phyloP scores from a whole-genome alignment of 1,140 invertebrate species.

The Apocrypta bakeri region DNA sequence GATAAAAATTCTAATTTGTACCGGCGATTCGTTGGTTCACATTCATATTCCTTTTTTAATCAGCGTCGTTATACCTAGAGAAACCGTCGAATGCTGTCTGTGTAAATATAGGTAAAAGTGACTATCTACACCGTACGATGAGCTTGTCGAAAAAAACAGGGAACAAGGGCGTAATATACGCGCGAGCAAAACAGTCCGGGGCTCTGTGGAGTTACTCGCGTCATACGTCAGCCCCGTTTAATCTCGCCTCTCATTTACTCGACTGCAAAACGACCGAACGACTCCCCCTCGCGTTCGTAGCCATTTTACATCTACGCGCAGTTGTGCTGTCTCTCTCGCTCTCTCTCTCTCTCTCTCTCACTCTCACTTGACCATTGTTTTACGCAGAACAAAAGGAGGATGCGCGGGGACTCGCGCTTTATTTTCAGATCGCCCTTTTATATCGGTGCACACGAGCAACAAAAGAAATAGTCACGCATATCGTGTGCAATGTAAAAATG shows the following conservation, averaged over 20 bases:
- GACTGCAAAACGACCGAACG: conserved; percentile 65
- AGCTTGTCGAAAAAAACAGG: conserved; percentile 40
- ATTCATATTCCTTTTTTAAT: neutral
- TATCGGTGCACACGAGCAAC: neutral
- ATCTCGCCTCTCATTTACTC: conserved; percentile 70
- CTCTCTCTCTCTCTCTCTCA: too few relatives aligned
- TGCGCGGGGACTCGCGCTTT: neutral
- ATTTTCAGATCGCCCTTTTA: conserved; percentile 29
- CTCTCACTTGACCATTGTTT: conserved; percentile 38
- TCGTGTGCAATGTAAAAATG: neutral
- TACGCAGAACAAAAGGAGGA: conserved; percentile 23
- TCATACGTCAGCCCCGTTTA: conserved; percentile 69
- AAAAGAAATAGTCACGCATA: conserved; percentile 7
- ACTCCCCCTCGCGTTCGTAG: conserved; percentile 55
- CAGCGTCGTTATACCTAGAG: neutral
- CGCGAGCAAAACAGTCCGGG: conserved; percentile 46
- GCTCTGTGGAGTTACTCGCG: conserved; percentile 54
- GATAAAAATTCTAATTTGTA: too few relatives aligned
- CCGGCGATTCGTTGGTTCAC: too few relatives aligned
- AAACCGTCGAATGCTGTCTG: conserved; percentile 31
- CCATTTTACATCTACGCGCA: conserved; percentile 44
- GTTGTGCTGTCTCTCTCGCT: too few relatives aligned
- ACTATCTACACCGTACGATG: conserved; percentile 54
- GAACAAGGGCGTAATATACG: neutral
- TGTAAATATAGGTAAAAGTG: conserved; percentile 18